These are phyloP conservation scores for Parazoanthus darwini DNA, from an alignment of 92 coral and sea anemone species.

Conservation along the genomic window DNA sequence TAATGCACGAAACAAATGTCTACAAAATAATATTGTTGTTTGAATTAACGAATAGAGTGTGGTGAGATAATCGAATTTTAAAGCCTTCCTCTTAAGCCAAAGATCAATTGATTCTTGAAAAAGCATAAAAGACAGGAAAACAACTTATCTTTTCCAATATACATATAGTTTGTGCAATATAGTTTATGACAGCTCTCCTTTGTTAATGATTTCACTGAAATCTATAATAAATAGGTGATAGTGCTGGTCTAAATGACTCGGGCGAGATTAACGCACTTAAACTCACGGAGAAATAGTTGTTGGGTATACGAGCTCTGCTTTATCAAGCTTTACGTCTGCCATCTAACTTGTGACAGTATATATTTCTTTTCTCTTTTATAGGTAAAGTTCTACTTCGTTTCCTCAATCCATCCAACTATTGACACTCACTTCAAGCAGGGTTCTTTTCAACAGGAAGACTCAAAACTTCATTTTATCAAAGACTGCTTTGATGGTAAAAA, in stretches of 20 bases:
- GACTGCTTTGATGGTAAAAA: slow-evolving; percentile 53
- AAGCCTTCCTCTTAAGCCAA: slow-evolving; percentile 19
- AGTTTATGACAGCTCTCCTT: slow-evolving; percentile 30
- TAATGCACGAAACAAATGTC: background rate
- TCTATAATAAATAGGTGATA: slow-evolving; percentile 1
- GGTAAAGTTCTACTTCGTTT: slow-evolving; percentile 60
- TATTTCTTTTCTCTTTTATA: slow-evolving; percentile 19
- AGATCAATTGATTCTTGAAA: slow-evolving; percentile 28
- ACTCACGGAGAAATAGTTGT: background rate
- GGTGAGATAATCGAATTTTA: slow-evolving; percentile 14
- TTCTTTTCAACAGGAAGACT: slow-evolving; percentile 42
- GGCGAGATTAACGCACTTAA: slow-evolving; percentile 1
- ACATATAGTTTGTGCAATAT: slow-evolving; percentile 30
- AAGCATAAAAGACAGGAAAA: slow-evolving; percentile 19
- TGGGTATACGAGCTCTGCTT: background rate
- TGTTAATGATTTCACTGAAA: slow-evolving; percentile 5
- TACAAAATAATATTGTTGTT: background rate
- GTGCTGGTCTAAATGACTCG: background rate
- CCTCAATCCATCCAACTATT: slow-evolving; percentile 50
- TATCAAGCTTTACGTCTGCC: background rate
- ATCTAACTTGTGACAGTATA: background rate
- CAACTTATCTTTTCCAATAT: slow-evolving; percentile 37
- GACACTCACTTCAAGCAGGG: slow-evolving; percentile 54
- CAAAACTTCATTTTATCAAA: slow-evolving; percentile 65
- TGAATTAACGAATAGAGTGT: slow-evolving; percentile 14